A percentile compares a stretch with the other conserved stretches of the same genome.
Conservation (phyloP, 2,888 invertebrate genomes). For the Drosophila monieri region DNA sequence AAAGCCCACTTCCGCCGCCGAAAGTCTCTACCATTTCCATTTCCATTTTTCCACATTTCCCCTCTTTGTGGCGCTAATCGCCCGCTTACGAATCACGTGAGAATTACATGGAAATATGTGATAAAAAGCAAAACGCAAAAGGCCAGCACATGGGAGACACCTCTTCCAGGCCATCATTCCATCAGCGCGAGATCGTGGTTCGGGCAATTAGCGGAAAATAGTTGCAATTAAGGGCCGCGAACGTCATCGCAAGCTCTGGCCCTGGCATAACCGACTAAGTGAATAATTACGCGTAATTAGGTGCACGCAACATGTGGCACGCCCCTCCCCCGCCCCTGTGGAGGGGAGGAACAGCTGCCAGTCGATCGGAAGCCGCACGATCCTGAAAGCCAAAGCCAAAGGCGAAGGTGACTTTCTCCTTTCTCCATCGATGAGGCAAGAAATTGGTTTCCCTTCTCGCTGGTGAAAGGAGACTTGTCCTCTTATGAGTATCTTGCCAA, state of each 20-base stretch:
- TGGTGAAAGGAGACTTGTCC: slow-evolving; percentile 14
- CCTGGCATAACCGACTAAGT: slow-evolving; percentile 58
- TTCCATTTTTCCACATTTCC: no score
- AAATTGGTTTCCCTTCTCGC: slow-evolving; percentile 9
- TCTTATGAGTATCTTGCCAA: no score
- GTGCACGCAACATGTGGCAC: slow-evolving; percentile 60
- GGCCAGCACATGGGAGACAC: slow-evolving; percentile 57
- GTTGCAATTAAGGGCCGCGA: slow-evolving; percentile 55
- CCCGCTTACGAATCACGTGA: slow-evolving; percentile 54
- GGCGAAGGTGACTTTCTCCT: slow-evolving; percentile 60
- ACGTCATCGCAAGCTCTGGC: slow-evolving; percentile 13
- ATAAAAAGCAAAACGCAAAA: slow-evolving; percentile 38
- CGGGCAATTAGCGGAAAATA: slow-evolving; percentile 57
- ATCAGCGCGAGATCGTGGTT: slow-evolving; percentile 10
- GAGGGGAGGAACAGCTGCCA: slow-evolving; percentile 25
- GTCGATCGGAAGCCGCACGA: slow-evolving; percentile 1
- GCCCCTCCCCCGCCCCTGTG: slow-evolving; percentile 19
- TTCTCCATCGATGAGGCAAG: slow-evolving; percentile 43
- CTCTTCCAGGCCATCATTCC: slow-evolving; percentile 22
- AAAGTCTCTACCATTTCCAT: no score
- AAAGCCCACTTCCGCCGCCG: no score
- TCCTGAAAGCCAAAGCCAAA: neutral
- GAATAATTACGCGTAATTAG: slow-evolving; percentile 75
- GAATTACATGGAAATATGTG: slow-evolving; percentile 39
- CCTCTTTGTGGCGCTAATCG: slow-evolving; percentile 38